Percentiles rank a stretch among this genome's conserved stretches.
Conservation (phyloP, 1,140 invertebrate species). For the Drosophila parvula region DNA sequence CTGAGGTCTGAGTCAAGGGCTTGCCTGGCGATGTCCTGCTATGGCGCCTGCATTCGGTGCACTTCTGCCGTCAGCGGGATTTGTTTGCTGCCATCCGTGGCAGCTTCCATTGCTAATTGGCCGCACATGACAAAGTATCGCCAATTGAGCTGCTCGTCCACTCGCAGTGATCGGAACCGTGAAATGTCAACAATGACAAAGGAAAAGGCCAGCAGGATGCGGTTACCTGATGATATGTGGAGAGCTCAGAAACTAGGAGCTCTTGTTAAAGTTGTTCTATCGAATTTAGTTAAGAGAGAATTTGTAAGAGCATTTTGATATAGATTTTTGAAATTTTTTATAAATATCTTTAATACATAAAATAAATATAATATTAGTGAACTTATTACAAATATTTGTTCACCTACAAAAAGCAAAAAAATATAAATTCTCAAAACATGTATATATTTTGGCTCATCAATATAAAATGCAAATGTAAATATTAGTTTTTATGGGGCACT, state of each 20-base stretch:
- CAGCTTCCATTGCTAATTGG: constrained; percentile 69
- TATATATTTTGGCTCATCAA: not conserved
- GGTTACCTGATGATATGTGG: not conserved
- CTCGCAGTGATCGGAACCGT: constrained; percentile 22
- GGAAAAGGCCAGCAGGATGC: not conserved
- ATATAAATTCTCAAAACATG: not conserved
- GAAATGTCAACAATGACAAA: constrained; percentile 32
- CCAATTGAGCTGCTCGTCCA: constrained; percentile 31
- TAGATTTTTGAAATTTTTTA: too few species aligned
- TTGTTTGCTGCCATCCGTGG: constrained; percentile 58
- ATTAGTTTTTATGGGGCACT: not conserved
- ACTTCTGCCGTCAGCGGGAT: constrained; percentile 58
- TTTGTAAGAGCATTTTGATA: too few species aligned
- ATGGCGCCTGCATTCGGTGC: constrained; percentile 22
- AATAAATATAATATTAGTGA: too few species aligned
- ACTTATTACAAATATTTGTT: too few species aligned
- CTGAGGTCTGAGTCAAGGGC: constrained; percentile 17
- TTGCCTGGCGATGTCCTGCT: constrained; percentile 18
- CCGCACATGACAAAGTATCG: constrained; percentile 76
- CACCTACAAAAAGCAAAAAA: too few species aligned
- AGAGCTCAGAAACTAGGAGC: not conserved
- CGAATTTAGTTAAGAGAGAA: not conserved
- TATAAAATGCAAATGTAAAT: not conserved
- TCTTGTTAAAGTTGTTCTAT: not conserved
- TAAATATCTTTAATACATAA: too few species aligned